Base-by-base conservation (phyloP, 2,888 invertebrate genomes). In the Argyresthia albistria region DNA sequence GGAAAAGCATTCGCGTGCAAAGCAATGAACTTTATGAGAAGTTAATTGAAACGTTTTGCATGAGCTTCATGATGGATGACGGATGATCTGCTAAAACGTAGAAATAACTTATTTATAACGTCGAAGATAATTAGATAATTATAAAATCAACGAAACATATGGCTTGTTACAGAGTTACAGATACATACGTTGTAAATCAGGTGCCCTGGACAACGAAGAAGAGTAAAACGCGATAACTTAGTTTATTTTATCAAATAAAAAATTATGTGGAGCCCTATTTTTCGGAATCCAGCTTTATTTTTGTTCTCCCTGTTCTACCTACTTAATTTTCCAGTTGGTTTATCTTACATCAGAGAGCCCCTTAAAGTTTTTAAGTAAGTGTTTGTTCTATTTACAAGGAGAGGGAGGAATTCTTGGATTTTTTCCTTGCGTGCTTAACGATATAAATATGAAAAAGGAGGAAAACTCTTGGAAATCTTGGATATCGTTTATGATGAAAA, bases 291-390 rank as follows among this genome's bases (percentile, higher is more conserved):
- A 35, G n/a, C n/a, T 9, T 43, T 43, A 43, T 43, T 43, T 43
- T 43, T 43, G 8, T 3, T 42, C 42, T 60, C 61, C 63, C 58
- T 65, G 62, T 68, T 70, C 67, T 65, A 64, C 60, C 68, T 61
- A 59, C 60, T 14, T 46, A 57, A 69, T 69, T 73, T 73, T 70
- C 66, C 66, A 67, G 65, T 62, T 63, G 65, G 65, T 64, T 68
- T 64, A 59, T 62, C 59, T 63, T 66, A 65, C 65, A 71, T 66
- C 64, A 63, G 58, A 55, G 54, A 57, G 46, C 16, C 15, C 39
- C 51, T 55, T 57, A 54, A 64, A 65, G 62, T 25, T 50, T 43
- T 50, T 50, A 43, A 37, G 35, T 10, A 50, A 50, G 50, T 50
- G 50, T 62, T 60, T 62, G 61, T 63, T 59, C 60, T 61, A 62